Conservation (phyloP, 2,797 vertebrate genomes). For the Setipinna tenuifilis region DNA sequence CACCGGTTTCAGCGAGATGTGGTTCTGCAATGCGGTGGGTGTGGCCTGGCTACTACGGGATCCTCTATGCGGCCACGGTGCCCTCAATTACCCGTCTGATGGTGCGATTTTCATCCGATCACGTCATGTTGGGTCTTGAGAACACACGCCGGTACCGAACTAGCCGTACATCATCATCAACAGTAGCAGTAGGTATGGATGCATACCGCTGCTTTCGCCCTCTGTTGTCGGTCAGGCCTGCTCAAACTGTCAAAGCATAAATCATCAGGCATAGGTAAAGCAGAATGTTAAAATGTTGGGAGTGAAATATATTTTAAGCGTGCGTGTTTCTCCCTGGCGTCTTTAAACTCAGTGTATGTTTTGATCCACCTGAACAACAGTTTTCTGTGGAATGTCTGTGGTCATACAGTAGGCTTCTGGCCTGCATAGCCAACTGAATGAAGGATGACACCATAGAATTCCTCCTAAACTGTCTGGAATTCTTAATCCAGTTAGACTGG, state of each 20-base stretch:
- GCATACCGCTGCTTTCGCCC: neutral
- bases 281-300: neutral
- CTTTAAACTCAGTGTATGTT: neutral
- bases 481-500: neutral
- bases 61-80: conserved; percentile 21
- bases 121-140: conserved; percentile 20
- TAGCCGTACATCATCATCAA: neutral
- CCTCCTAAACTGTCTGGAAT: neutral
- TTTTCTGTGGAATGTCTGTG: neutral
- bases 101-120: conserved; percentile 2
- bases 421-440: neutral
- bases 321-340: neutral
- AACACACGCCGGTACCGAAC: neutral
- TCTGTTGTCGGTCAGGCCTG: neutral
- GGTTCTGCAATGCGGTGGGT: conserved; percentile 61
- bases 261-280: neutral
- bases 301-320: neutral
- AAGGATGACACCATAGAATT: neutral
- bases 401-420: neutral
- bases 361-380: neutral
- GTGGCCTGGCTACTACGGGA: conserved; percentile 45
- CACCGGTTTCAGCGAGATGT: conserved; percentile 32
- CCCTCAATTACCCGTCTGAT: conserved; percentile 21
- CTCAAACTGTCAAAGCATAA: neutral
- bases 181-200: neutral